Evolutionary conservation across 2,888 invertebrate genomes (phyloP).

Genomic region (Alentia gelatinosa): DNA sequence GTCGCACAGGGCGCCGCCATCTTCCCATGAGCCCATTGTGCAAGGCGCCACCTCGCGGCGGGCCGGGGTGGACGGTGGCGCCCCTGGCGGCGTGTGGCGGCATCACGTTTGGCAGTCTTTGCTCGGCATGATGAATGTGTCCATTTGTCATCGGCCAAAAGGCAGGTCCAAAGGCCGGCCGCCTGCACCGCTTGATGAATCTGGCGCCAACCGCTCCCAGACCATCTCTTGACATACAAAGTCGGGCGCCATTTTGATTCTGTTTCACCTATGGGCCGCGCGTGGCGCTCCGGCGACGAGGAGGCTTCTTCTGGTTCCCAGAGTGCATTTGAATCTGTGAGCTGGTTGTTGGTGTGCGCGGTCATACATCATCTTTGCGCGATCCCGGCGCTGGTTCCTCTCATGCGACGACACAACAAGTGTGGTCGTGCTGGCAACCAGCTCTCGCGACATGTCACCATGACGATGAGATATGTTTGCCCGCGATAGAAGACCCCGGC

Average conservation of each 20-base stretch:
- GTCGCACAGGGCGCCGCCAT: slow-evolving; percentile 46
- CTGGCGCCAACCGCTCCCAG: slow-evolving; percentile 1
- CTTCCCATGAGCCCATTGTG: slow-evolving; percentile 52
- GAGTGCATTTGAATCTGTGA: slow-evolving; percentile 9
- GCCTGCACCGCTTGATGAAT: slow-evolving; percentile 9
- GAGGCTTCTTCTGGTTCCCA: neutral
- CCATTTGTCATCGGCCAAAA: slow-evolving; percentile 50
- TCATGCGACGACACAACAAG: too few relatives aligned
- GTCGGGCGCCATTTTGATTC: slow-evolving; percentile 51
- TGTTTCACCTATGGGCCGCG: slow-evolving; percentile 25
- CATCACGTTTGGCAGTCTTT: slow-evolving; percentile 52
- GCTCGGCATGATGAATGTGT: slow-evolving; percentile 48
- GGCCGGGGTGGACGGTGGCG: neutral
- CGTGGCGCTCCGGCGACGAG: neutral
- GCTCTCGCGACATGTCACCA: too few relatives aligned
- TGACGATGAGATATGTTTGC: too few relatives aligned
- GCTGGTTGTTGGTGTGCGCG: neutral
- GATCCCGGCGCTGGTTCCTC: neutral
- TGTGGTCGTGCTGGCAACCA: too few relatives aligned
- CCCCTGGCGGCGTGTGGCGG: neutral
- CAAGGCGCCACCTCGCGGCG: neutral
- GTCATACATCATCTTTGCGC: slow-evolving; percentile 17
- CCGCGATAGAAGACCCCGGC: too few relatives aligned
- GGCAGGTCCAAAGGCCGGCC: slow-evolving; percentile 43
- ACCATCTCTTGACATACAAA: slow-evolving; percentile 53